Evolutionary conservation across 2,797 vertebrate genomes (phyloP).

Genomic region (Megalops cyprinoides): DNA sequence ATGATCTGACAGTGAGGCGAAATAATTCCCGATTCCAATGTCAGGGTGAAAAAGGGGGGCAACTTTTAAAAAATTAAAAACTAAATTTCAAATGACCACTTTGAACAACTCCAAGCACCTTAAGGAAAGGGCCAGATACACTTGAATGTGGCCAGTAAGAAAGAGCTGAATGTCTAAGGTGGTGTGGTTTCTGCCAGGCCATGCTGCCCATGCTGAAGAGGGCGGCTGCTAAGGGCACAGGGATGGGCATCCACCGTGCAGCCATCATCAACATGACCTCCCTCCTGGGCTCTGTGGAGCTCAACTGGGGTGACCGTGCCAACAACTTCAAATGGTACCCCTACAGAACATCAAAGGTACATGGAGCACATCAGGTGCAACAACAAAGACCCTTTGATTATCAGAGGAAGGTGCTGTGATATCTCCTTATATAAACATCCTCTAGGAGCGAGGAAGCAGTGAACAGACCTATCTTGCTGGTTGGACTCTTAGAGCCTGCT

Average conservation of each 20-base stretch:
- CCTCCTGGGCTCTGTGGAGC: conserved; percentile 70
- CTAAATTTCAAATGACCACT: too few relatives aligned
- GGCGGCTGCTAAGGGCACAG: conserved; percentile 62
- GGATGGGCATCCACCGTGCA: conserved; percentile 74
- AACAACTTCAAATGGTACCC: conserved; percentile 68
- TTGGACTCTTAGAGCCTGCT: too few relatives aligned
- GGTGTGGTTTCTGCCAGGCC: conserved; percentile 50
- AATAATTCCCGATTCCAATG: too few relatives aligned
- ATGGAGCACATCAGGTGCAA: not conserved
- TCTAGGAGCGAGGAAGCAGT: too few relatives aligned
- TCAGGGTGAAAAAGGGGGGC: too few relatives aligned
- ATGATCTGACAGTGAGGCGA: too few relatives aligned
- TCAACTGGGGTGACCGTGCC: conserved; percentile 61
- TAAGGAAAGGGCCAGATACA: too few relatives aligned
- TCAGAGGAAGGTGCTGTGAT: not conserved
- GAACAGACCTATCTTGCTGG: too few relatives aligned
- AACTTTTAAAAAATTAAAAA: too few relatives aligned
- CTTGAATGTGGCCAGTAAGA: too few relatives aligned
- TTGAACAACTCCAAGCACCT: too few relatives aligned
- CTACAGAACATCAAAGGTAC: conserved; percentile 80
- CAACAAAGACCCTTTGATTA: not conserved
- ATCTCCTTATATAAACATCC: not conserved
- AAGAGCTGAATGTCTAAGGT: too few relatives aligned
- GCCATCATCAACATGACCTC: conserved; percentile 76
- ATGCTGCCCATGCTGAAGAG: conserved; percentile 71